Conservation (phyloP, 2,888 invertebrate genomes). For the Terebella lapidaria region DNA sequence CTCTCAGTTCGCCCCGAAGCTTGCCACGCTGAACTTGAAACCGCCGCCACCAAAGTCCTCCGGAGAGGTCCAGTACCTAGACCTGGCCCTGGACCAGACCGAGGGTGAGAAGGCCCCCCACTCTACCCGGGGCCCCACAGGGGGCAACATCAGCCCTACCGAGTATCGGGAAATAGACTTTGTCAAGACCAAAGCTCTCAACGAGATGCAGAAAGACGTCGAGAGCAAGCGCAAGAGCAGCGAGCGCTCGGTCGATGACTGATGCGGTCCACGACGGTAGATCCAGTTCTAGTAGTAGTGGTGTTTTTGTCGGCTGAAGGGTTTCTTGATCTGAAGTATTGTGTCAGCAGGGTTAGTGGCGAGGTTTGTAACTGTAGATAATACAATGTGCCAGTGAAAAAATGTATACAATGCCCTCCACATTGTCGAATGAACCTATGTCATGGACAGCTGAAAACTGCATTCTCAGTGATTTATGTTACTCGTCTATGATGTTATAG, state of each 20-base stretch:
- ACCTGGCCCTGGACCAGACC: constrained; percentile 69
- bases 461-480: too few species aligned
- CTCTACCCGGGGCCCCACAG: constrained; percentile 8
- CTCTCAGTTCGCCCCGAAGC: neutral
- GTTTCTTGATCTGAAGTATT: too few species aligned
- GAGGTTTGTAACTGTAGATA: too few species aligned
- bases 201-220: constrained; percentile 75
- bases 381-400: too few species aligned
- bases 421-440: too few species aligned
- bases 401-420: too few species aligned
- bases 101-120: constrained; percentile 10
- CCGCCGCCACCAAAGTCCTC: neutral
- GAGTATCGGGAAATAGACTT: constrained; percentile 92
- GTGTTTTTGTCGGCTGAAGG: too few species aligned
- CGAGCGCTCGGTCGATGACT: constrained; percentile 2
- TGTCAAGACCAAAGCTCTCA: constrained; percentile 87
- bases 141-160: constrained; percentile 13
- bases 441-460: too few species aligned
- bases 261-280: neutral
- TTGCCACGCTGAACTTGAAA: neutral
- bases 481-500: too few species aligned
- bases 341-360: too few species aligned
- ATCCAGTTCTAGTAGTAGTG: too few species aligned
- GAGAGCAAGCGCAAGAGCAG: constrained; percentile 37
- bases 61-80: constrained; percentile 65